Conservation (phyloP, 1,140 invertebrate genomes). For the Aleiodes sp. region DNA sequence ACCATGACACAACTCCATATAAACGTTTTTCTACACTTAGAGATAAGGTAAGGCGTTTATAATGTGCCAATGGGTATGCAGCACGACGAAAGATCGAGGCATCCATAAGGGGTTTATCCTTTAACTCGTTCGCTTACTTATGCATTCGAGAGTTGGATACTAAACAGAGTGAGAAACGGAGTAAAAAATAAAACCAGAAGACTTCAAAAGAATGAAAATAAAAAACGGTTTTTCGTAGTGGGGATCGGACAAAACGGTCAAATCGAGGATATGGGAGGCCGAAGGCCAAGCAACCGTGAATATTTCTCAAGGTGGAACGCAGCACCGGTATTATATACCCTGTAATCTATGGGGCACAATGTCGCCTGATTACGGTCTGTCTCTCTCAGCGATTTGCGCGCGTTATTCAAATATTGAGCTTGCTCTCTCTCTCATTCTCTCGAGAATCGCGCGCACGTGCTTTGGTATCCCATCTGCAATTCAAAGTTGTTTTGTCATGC, state of each 20-base stretch:
- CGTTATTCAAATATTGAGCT: conserved; percentile 54
- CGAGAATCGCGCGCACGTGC: too few species aligned
- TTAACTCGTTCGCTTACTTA: conserved; percentile 47
- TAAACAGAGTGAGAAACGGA: neutral
- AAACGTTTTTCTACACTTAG: too few species aligned
- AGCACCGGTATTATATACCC: conserved; percentile 29
- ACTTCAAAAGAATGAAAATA: neutral
- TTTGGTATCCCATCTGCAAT: too few species aligned
- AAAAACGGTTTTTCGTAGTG: too few species aligned
- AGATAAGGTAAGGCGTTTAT: conserved; percentile 30
- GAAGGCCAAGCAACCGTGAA: neutral
- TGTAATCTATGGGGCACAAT: conserved; percentile 48
- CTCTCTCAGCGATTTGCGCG: conserved; percentile 24
- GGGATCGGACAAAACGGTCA: too few species aligned
- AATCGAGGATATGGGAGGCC: too few species aligned
- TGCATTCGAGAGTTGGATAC: conserved; percentile 49
- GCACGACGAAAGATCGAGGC: conserved; percentile 21
- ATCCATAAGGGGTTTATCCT: conserved; percentile 30
- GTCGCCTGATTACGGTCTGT: conserved; percentile 51
- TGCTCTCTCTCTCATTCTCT: too few species aligned
- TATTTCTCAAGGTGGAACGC: neutral
- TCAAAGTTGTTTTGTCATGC: too few species aligned
- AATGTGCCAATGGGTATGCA: conserved; percentile 38
- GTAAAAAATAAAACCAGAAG: neutral
- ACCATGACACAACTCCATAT: too few species aligned